Evolutionary conservation across 2,113 vertebrate genomes (phyloP).

Genomic region (Ammodytes marinus): DNA sequence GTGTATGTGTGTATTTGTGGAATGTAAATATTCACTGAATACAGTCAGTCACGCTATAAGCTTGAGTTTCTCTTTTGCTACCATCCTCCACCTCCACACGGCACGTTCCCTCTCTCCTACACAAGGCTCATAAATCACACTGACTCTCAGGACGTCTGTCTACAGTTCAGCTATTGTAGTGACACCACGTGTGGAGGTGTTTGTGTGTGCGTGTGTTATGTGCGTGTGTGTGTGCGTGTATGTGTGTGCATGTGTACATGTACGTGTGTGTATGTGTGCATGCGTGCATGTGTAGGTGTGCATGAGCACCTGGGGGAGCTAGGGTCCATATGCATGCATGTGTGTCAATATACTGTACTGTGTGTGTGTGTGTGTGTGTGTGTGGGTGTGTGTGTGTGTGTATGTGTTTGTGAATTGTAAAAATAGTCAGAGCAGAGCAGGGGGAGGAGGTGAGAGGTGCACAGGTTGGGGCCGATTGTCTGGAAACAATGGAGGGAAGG

Average conservation of each 20-base stretch:
- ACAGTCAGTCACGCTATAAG: not conserved
- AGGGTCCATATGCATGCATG: conserved; percentile 8
- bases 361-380: not conserved
- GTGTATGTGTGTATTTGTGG: conserved; percentile 2
- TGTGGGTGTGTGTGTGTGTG: not conserved
- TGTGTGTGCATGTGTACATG: conserved; percentile 8
- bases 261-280: not conserved
- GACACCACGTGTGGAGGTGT: not conserved
- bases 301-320: conserved; percentile 26
- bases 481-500: conserved; percentile 72
- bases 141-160: conserved; percentile 38
- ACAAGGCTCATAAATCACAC: conserved; percentile 61
- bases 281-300: conserved; percentile 13
- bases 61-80: conserved; percentile 38
- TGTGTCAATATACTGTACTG: conserved; percentile 6
- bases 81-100: conserved; percentile 7
- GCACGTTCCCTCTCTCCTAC: conserved; percentile 1
- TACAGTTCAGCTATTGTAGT: conserved; percentile 36
- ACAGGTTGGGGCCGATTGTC: conserved; percentile 57
- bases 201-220: conserved; percentile 1
- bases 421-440: conserved; percentile 47
- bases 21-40: not conserved
- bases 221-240: conserved; percentile 3
- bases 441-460: not conserved
- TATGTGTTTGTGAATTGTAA: conserved; percentile 29